A percentile compares a stretch with the other conserved stretches of the same genome.
Conservation (phyloP, 2,888 invertebrate species). For the Netelia inedita region DNA sequence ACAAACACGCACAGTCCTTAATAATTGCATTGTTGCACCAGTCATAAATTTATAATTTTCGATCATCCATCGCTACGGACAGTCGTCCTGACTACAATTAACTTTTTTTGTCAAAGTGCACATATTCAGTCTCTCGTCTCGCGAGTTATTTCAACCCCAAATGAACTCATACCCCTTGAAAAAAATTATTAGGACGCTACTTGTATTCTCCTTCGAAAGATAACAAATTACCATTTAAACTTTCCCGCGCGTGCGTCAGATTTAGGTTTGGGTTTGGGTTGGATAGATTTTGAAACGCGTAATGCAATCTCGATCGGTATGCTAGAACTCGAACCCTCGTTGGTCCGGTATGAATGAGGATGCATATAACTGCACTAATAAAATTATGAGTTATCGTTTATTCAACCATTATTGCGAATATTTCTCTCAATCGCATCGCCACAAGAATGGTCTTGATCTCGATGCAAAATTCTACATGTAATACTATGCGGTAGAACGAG, state of each 20-base stretch:
- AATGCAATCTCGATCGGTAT: slow-evolving; percentile 31
- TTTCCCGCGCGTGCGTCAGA: slow-evolving; percentile 72
- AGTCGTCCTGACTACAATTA: neutral
- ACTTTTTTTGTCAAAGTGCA: neutral
- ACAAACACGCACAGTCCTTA: neutral
- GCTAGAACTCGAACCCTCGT: slow-evolving; percentile 6
- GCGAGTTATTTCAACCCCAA: neutral
- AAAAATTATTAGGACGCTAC: slow-evolving; percentile 31
- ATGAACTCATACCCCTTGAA: slow-evolving; percentile 40
- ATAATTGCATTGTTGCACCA: neutral
- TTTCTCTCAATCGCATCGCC: slow-evolving; percentile 34
- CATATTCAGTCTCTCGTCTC: neutral
- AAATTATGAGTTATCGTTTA: neutral
- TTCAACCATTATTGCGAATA: slow-evolving; percentile 12
- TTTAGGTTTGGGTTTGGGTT: too few species aligned
- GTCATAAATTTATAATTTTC: neutral
- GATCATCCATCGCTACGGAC: neutral
- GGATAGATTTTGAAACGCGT: slow-evolving; percentile 68
- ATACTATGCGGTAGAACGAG: slow-evolving; percentile 14
- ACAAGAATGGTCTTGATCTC: slow-evolving; percentile 23
- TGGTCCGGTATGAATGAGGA: neutral
- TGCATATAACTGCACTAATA: neutral
- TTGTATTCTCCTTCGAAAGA: slow-evolving; percentile 22
- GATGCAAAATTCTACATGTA: slow-evolving; percentile 6
- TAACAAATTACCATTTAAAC: slow-evolving; percentile 61